Evolutionary conservation across 2,888 invertebrate species (phyloP).

Genomic region (Chymomyza procnemis): DNA sequence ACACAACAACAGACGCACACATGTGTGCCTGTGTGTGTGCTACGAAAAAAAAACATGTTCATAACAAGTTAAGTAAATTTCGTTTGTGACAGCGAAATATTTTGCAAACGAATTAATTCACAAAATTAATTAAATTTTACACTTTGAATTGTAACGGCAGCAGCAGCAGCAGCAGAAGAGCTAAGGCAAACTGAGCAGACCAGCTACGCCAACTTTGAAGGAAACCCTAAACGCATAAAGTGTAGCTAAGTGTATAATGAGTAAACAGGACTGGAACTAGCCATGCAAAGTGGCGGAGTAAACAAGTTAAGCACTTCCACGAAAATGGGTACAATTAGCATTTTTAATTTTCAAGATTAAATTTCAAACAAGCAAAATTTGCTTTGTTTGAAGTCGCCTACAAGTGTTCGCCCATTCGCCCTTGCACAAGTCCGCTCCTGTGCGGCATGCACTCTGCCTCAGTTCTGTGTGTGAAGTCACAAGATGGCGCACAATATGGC

Average conservation of each 20-base stretch:
- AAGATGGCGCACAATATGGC: conserved; percentile 25
- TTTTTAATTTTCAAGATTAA: no score
- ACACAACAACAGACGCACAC: background rate
- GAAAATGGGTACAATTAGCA: no score
- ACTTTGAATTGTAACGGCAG: conserved; percentile 18
- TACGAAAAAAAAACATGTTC: background rate
- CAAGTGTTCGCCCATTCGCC: no score
- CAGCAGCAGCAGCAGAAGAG: background rate
- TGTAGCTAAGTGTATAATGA: conserved; percentile 24
- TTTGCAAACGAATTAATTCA: conserved; percentile 56
- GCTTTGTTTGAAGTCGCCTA: no score
- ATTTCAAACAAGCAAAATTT: no score
- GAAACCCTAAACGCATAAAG: conserved; percentile 17
- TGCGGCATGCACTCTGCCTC: background rate
- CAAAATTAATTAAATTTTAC: conserved; percentile 63
- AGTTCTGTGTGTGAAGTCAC: conserved; percentile 3
- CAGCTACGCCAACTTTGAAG: background rate
- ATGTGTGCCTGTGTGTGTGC: background rate
- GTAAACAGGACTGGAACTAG: no score
- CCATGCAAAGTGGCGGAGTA: no score
- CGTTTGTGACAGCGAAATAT: conserved; percentile 42
- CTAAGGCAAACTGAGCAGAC: background rate
- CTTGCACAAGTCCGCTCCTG: no score
- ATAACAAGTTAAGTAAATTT: conserved; percentile 47
- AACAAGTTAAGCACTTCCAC: no score